These are phyloP conservation scores for Cancer borealis DNA, from an alignment of 2,888 invertebrate genomes.

Conservation along the genomic window DNA sequence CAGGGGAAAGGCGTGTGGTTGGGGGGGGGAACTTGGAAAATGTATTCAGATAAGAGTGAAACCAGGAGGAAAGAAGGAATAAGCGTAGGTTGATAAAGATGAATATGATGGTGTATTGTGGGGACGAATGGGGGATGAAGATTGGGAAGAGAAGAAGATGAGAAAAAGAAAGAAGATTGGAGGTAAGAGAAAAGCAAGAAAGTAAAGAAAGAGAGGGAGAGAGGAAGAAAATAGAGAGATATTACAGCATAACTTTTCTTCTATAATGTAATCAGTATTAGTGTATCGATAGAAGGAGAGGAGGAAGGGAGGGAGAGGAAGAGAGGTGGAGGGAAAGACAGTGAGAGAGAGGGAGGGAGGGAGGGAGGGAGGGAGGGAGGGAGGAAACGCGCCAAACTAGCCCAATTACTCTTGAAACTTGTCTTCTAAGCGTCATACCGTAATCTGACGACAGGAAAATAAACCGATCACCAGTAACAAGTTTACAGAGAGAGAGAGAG, in stretches of 20 bases:
- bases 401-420: slow-evolving; percentile 14
- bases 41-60: background rate
- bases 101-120: background rate
- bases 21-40: background rate
- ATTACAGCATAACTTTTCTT: background rate
- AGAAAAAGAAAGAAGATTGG: background rate
- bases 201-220: background rate
- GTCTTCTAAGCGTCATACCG: background rate
- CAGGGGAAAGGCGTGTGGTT: background rate
- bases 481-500: slow-evolving; percentile 20
- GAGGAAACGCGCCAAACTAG: background rate
- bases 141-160: background rate
- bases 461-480: background rate
- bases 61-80: background rate
- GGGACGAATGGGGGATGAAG: background rate
- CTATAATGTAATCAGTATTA: background rate
- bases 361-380: background rate
- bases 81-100: background rate
- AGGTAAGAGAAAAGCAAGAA: background rate
- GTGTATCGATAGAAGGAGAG: background rate
- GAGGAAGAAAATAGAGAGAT: background rate
- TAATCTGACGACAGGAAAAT: background rate
- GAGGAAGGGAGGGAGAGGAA: background rate
- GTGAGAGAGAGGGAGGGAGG: background rate
- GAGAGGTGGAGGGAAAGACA: background rate